Evolutionary conservation across 2,888 invertebrate genomes (phyloP).

Genomic region (Sarcophaga variegata): DNA sequence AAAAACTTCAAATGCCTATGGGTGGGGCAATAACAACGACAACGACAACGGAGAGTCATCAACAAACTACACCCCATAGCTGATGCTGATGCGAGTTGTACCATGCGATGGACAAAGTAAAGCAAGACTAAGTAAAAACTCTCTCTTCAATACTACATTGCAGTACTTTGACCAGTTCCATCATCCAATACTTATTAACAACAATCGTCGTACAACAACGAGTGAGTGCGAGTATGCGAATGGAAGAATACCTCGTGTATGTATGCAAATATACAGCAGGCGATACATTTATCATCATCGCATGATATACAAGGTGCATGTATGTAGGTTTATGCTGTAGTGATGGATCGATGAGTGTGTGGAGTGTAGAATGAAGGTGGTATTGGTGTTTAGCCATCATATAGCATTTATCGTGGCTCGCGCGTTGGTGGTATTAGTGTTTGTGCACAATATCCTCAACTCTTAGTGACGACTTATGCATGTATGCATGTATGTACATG

Average conservation of each 20-base stretch:
- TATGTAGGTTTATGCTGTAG: background rate
- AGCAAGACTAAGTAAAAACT: conserved; percentile 63
- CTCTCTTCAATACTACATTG: conserved; percentile 11
- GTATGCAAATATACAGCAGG: conserved; percentile 35
- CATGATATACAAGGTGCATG: conserved; percentile 22
- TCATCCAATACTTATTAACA: no score
- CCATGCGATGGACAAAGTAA: conserved; percentile 61
- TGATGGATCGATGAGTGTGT: background rate
- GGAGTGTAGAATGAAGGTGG: background rate
- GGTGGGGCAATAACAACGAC: conserved; percentile 56
- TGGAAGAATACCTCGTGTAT: conserved; percentile 22
- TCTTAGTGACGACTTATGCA: conserved; percentile 66
- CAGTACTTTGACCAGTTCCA: conserved; percentile 54
- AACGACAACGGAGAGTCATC: conserved; percentile 29
- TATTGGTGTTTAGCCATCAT: background rate
- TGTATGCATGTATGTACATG: background rate
- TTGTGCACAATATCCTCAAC: conserved; percentile 63
- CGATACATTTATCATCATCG: conserved; percentile 68
- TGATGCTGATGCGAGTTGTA: conserved; percentile 26
- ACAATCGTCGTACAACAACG: no score
- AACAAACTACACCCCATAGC: conserved; percentile 40
- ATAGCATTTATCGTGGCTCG: background rate
- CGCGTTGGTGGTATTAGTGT: conserved; percentile 17
- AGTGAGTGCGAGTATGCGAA: background rate
- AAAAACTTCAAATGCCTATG: conserved; percentile 57